Base-by-base conservation (phyloP, 2,888 invertebrate species). In the Prosapia bicincta region DNA sequence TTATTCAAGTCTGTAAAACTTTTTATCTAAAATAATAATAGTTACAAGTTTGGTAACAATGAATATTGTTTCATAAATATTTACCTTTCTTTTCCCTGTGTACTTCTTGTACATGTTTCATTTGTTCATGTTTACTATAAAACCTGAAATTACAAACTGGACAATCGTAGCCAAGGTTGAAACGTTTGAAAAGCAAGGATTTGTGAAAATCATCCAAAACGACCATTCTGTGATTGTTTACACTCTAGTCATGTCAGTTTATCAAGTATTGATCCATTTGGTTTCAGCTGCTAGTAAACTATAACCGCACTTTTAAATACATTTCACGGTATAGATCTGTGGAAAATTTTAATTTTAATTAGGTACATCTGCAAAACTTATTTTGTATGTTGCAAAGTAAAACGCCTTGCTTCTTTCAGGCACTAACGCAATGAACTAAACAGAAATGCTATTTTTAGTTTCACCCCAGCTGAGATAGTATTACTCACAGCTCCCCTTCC, bases 81-180 rank as follows among this genome's bases (percentile, higher is more conserved):
- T n/a, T 72, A 66, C 32, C 66, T 72, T 66, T 66, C 25, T 66
- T 66, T 30, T 66, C 23, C 32, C 7, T 28, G 24, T 72, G 66
- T 1, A 26, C 9, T 23, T 69, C 69, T 69, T 69, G 69, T 5
- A 54, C 54, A 32, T 71, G 74, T 24, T 74, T 24, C 26, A 72
- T 32, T 24, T 76, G 67, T 26, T 74, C 70, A 9, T 26, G n/a
- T 26, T 66, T 76, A 28, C 66, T 76, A 32, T 26, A 69, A 71
- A 73, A 74, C 65, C 71, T 74, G 23, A 32, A 43, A 20, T 76
- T 76, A 72, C 77, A 77, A 23, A 73, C 54, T 0, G 66, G 23
- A 65, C 77, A 77, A 23, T 75, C 75, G 70, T 69, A 77, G 2
- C 77, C 77, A 66, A 77, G 24, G 43, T 75, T 77, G n/a, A 77